phyloP scores from a whole-genome alignment of 2,113 vertebrate species.

The Hyaena hyaena region DNA sequence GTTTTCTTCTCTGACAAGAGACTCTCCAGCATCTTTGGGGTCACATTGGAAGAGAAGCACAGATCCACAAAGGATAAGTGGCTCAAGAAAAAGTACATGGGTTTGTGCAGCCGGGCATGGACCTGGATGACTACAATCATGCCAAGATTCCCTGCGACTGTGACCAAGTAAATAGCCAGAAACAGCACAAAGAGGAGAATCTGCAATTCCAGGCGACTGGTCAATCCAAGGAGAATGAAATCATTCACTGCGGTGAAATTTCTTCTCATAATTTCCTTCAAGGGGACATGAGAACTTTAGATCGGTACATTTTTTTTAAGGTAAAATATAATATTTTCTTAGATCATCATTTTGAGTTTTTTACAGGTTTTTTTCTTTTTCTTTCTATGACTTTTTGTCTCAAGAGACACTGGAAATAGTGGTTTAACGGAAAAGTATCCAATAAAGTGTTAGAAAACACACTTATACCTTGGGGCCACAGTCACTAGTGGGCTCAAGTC shows the following conservation, averaged over 20 bases:
- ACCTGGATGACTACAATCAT: slow-evolving; percentile 73
- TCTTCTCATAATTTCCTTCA: not conserved
- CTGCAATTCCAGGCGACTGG: not conserved
- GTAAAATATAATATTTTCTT: not conserved
- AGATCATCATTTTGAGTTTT: not conserved
- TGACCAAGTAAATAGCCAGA: slow-evolving; percentile 76
- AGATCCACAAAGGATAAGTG: slow-evolving; percentile 84
- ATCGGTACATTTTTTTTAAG: too few relatives aligned
- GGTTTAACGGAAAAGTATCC: not conserved
- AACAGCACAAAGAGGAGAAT: slow-evolving; percentile 60
- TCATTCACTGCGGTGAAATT: slow-evolving; percentile 49
- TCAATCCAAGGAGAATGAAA: slow-evolving; percentile 71
- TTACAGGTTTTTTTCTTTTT: not conserved
- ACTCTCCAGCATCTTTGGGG: slow-evolving; percentile 83
- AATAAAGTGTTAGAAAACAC: not conserved
- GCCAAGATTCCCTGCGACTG: slow-evolving; percentile 79
- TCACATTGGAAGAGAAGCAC: slow-evolving; percentile 85
- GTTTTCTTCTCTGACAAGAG: slow-evolving; percentile 74
- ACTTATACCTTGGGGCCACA: not conserved
- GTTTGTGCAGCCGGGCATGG: slow-evolving; percentile 78
- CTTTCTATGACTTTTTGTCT: not conserved
- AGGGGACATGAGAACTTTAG: too few relatives aligned
- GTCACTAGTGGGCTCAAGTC: not conserved
- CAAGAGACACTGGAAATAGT: not conserved
- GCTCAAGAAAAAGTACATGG: slow-evolving; percentile 86